Percentiles rank a stretch among this genome's conserved stretches.
Evolutionary conservation across 2,113 vertebrate genomes (phyloP).

Genomic region (Hippocampus guttulatus): DNA sequence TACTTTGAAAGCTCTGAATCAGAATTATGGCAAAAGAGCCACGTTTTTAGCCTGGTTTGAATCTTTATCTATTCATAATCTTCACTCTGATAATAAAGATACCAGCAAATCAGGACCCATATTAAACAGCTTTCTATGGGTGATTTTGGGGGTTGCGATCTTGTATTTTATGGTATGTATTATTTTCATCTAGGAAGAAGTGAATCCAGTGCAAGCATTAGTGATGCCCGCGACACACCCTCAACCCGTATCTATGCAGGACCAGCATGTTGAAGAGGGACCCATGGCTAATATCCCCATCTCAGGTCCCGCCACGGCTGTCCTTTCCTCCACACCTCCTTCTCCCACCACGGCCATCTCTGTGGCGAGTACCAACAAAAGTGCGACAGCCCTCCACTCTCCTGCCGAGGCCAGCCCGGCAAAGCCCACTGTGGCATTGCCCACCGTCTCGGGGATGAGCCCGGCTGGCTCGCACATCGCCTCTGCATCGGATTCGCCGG

Average conservation of each 20-base stretch:
- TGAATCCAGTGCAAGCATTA: not conserved
- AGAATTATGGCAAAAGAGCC: no score
- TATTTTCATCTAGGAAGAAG: slow-evolving; percentile 36
- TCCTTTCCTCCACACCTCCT: slow-evolving; percentile 31
- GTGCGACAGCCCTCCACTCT: slow-evolving; percentile 24
- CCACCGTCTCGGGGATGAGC: slow-evolving; percentile 18
- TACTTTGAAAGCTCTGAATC: no score
- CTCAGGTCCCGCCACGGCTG: slow-evolving; percentile 32
- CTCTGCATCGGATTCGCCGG: slow-evolving; percentile 42
- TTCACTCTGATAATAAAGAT: no score
- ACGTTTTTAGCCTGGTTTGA: no score
- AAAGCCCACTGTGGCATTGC: slow-evolving; percentile 26
- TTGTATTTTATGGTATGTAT: not conserved
- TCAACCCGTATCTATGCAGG: slow-evolving; percentile 34
- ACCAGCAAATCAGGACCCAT: no score
- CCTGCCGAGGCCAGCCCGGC: slow-evolving; percentile 54
- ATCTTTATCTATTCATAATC: no score
- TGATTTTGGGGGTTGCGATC: no score
- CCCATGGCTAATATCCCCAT: not conserved
- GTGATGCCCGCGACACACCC: slow-evolving; percentile 38
- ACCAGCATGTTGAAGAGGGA: slow-evolving; percentile 9
- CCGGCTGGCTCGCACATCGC: slow-evolving; percentile 36
- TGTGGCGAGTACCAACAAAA: slow-evolving; percentile 37
- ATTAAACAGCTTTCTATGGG: no score
- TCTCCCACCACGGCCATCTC: slow-evolving; percentile 67